Evolutionary conservation across 2,888 invertebrate species (phyloP), one percentile per base, ranked within the genome.

Genomic region (Acanthococcus lagerstroemiae): DNA sequence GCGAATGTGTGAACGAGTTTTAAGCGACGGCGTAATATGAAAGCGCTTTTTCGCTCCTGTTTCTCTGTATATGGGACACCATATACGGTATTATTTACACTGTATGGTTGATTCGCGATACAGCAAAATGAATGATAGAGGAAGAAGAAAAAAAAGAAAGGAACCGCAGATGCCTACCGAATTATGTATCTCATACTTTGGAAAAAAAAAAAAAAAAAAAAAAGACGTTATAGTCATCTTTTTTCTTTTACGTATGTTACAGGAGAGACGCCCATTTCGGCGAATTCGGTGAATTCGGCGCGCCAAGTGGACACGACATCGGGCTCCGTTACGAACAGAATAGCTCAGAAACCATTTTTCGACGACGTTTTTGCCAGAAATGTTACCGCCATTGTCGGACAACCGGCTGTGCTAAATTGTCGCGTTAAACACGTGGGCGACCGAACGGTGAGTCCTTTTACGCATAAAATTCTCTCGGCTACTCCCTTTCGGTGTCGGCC

Each of bases 381-480:
- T 77, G 84, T 91, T 70, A 87, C 90, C 1, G 84, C 89, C 17
- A 87, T 90, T 65, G 88, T 90, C 37, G 91, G 90, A 3, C 90
- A 91, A 77, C 83, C 86, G 2, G 85, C 88, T 21, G 80, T 87
- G 71, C 80, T 91, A 70, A 83, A 85, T 73, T 91, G 91, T 77
- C 82, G 89, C 65, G 90, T 90, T 55, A 90, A 90, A 75, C 87
- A 90, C 76, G 87, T 88, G 72, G 90, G 89, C 57, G 88, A 91
- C 75, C 82, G 90, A 76, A 90, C 90, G 77, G 91, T 90, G 76
- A 84, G 86, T 65, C n/a, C n/a, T n/a, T 2, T 37, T 37, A 2
- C 12, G 3, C 1, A 3, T 37, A 9, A 37, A 37, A 15, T 37
- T 37, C n/a, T 37, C n/a, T 37, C 37, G n/a, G n/a, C 15, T 15